Conservation (phyloP, 2,888 invertebrate genomes). For the Stramonita haemastoma region DNA sequence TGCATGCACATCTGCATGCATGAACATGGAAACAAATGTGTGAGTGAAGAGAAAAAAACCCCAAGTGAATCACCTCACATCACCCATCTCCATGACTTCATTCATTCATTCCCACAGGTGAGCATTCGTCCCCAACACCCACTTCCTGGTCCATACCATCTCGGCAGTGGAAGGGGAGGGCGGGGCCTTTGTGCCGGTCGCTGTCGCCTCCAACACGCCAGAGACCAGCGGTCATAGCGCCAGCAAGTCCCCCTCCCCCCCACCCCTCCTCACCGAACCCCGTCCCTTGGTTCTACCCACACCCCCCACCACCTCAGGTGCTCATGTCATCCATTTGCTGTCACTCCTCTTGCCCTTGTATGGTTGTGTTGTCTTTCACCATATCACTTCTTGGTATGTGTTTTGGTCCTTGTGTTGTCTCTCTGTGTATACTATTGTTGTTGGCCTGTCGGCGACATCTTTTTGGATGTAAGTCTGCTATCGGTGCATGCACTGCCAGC, state of each 20-base stretch:
- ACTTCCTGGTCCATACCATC: conserved; percentile 7
- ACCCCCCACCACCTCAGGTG: conserved; percentile 33
- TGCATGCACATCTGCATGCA: too few species aligned
- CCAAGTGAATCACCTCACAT: not conserved
- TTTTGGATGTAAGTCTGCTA: too few species aligned
- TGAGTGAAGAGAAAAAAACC: too few species aligned
- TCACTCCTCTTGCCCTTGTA: not conserved
- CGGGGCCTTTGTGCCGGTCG: conserved; percentile 35
- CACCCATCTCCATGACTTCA: not conserved
- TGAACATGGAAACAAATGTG: too few species aligned
- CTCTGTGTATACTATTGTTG: too few species aligned
- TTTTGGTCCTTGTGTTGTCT: too few species aligned
- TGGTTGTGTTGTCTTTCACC: too few species aligned
- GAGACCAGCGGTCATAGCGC: not conserved
- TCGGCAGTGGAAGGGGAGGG: not conserved
- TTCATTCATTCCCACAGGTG: conserved; percentile 24
- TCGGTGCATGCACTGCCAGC: too few species aligned
- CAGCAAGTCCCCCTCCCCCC: conserved; percentile 35
- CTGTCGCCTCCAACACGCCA: not conserved
- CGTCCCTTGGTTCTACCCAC: conserved; percentile 25
- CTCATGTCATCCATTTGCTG: not conserved
- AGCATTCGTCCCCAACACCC: conserved; percentile 9
- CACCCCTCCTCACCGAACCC: conserved; percentile 24
- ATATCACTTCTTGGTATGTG: too few species aligned
- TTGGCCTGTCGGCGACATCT: too few species aligned